These are phyloP conservation scores for Paralichthys olivaceus DNA, from an alignment of 2,113 vertebrate genomes.

Conservation along the genomic window DNA sequence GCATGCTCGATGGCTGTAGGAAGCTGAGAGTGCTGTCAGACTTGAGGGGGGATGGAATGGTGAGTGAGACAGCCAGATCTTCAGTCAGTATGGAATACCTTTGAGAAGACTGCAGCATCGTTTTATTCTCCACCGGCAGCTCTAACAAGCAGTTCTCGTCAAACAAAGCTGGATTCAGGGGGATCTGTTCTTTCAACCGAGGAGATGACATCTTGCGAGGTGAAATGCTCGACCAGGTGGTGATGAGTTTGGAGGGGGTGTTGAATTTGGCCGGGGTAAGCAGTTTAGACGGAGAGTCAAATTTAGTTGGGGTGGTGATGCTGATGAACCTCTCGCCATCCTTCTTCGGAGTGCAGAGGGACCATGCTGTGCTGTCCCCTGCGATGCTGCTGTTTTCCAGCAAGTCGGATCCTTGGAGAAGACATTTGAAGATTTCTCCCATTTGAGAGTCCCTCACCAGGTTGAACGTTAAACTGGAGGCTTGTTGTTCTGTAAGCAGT, in stretches of 20 bases:
- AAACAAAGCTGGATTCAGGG: constrained; percentile 88
- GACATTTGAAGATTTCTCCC: constrained; percentile 97
- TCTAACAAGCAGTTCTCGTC: constrained; percentile 97
- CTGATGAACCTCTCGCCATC: constrained; percentile 80
- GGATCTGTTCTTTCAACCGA: constrained; percentile 75
- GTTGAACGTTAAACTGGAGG: constrained; percentile 94
- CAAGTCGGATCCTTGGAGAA: constrained; percentile 93
- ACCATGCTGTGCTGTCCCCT: constrained; percentile 84
- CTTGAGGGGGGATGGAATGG: constrained; percentile 95
- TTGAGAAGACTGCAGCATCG: constrained; percentile 71
- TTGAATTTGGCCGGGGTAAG: constrained; percentile 78
- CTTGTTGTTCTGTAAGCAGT: constrained; percentile 93
- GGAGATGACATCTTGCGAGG: constrained; percentile 82
- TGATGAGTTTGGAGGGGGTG: constrained; percentile 79
- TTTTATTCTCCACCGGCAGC: constrained; percentile 83
- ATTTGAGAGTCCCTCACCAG: constrained; percentile 96
- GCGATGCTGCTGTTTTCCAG: constrained; percentile 81
- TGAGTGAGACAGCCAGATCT: constrained; percentile 95
- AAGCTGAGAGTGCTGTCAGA: constrained; percentile 97
- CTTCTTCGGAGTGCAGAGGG: constrained; percentile 89
- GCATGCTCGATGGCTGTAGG: constrained; percentile 80
- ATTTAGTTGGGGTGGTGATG: constrained; percentile 79
- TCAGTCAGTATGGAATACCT: constrained; percentile 91
- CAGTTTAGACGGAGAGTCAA: constrained; percentile 77
- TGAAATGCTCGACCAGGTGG: constrained; percentile 87